Conservation (phyloP, 2,797 vertebrate species). For the Cuculus canorus region DNA sequence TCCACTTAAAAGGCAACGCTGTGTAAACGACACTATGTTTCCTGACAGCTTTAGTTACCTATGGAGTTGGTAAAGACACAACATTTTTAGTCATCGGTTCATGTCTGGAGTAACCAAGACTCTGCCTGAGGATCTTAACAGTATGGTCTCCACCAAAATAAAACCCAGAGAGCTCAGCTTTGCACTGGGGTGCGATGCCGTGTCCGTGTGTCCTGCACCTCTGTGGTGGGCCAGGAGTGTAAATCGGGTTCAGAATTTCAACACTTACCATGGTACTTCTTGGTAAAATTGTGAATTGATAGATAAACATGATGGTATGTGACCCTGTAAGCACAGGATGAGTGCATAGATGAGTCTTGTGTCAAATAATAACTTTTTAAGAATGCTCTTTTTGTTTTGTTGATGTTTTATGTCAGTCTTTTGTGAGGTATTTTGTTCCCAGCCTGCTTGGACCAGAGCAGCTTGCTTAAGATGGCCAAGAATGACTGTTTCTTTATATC, state of each 20-base stretch:
- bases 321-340: neutral
- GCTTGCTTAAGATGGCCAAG: neutral
- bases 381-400: neutral
- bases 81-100: constrained; percentile 45
- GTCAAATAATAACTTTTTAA: constrained; percentile 47
- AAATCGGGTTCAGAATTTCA: constrained; percentile 17
- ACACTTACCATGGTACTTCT: neutral
- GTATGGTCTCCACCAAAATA: neutral
- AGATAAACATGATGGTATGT: neutral
- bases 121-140: constrained; percentile 29
- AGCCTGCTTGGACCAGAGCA: neutral
- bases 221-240: neutral
- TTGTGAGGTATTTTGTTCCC: neutral
- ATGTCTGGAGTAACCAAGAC: constrained; percentile 47
- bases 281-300: neutral
- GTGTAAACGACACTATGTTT: constrained; percentile 62
- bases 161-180: constrained; percentile 17
- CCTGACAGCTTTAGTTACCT: constrained; percentile 62
- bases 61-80: constrained; percentile 48
- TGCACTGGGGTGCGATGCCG: neutral
- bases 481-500: neutral
- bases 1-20: constrained; percentile 53
- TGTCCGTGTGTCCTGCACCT: neutral
- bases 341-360: neutral
- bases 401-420: constrained; percentile 24